phyloP scores from a whole-genome alignment of 2,113 vertebrate genomes.

The Elgaria multicarinata region DNA sequence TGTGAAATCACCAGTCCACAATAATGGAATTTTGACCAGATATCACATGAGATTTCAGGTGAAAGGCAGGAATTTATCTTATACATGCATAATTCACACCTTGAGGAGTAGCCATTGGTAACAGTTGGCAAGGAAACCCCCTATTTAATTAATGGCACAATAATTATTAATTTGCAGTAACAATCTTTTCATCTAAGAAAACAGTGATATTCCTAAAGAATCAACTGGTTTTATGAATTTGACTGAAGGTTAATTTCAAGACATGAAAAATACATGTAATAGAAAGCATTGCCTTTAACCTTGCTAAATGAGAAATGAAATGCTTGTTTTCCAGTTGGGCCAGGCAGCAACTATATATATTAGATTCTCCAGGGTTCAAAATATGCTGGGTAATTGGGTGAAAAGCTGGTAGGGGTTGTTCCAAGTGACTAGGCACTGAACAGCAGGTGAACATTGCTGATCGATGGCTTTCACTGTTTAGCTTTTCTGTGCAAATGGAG shows the following conservation, averaged over 20 bases:
- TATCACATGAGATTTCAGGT: neutral
- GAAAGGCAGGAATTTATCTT: neutral
- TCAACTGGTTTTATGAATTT: neutral
- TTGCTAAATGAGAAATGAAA: slow-evolving; percentile 18
- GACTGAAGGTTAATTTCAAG: neutral
- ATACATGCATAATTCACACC: neutral
- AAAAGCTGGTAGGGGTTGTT: neutral
- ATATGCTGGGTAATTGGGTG: neutral
- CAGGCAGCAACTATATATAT: neutral
- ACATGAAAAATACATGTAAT: fast-evolving
- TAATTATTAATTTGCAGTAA: neutral
- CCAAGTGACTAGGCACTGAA: neutral
- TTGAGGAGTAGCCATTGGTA: neutral
- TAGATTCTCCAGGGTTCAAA: neutral
- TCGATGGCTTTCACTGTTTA: neutral
- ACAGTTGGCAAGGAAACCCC: neutral
- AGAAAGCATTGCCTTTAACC: neutral
- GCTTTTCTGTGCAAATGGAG: neutral
- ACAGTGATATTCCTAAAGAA: neutral
- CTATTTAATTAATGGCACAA: neutral
- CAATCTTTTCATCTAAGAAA: neutral
- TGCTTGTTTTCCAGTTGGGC: neutral
- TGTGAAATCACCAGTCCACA: neutral
- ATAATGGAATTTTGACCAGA: neutral
- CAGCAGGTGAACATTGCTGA: neutral